These are phyloP conservation scores for Brachyhypopomus gauderio DNA, from an alignment of 2,113 vertebrate species.

Conservation along the genomic window DNA sequence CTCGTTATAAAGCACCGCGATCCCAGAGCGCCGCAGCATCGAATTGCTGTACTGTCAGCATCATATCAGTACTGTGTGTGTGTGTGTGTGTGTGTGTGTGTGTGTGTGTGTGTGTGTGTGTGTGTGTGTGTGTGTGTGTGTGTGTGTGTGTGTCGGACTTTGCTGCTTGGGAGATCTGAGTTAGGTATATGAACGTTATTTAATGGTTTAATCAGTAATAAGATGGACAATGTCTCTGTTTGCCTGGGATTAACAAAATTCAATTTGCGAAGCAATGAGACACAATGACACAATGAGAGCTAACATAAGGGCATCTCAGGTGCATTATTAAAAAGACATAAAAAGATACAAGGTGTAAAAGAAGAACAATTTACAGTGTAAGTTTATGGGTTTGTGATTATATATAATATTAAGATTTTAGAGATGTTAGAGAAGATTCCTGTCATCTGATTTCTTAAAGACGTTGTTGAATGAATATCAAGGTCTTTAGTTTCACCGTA, in stretches of 20 bases:
- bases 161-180: background rate
- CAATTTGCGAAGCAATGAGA: constrained; percentile 25
- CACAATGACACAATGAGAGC: background rate
- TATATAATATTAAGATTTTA: no score
- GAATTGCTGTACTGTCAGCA: no score
- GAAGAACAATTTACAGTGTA: no score
- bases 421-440: background rate
- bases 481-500: no score
- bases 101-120: no score
- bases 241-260: constrained; percentile 19
- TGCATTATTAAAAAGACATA: background rate
- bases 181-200: background rate
- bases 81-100: background rate
- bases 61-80: background rate
- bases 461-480: constrained; percentile 36
- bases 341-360: background rate
- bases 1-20: no score
- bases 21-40: no score
- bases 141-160: background rate
- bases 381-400: no score
- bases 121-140: no score
- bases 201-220: background rate
- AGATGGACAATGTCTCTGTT: background rate
- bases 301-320: background rate
- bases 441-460: constrained; percentile 24